These are phyloP conservation scores for Axinella damicornis DNA, from an alignment of 37 sponge, comb jelly and placozoan species.

Conservation along the genomic window DNA sequence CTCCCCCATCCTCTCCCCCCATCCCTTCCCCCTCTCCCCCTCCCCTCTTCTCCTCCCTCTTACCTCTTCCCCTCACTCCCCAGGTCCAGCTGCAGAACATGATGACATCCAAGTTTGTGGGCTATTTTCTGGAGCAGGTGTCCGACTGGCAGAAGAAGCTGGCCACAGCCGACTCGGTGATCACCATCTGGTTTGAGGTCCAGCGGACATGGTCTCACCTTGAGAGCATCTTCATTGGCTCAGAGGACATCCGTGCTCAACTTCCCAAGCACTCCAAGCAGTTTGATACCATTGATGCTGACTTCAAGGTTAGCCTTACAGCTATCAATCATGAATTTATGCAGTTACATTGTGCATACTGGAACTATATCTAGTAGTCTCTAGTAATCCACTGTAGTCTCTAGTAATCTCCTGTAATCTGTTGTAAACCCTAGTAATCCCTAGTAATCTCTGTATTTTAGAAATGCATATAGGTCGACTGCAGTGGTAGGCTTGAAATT, in stretches of 20 bases:
- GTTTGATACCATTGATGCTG: constrained; percentile 96
- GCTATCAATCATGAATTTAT: too few relatives aligned
- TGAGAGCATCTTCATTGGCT: constrained; percentile 98
- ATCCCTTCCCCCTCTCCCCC: too few relatives aligned
- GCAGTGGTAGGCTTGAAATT: too few relatives aligned
- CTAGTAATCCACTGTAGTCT: too few relatives aligned
- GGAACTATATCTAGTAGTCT: too few relatives aligned
- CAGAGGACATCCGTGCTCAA: constrained; percentile 97
- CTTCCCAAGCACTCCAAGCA: constrained; percentile 94
- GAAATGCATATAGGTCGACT: too few relatives aligned
- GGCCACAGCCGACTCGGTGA: constrained; percentile 95
- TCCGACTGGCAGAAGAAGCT: constrained; percentile 97
- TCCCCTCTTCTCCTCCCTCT: neutral
- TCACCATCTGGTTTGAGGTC: constrained; percentile 99
- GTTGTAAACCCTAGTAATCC: too few relatives aligned
- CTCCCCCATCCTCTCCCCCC: neutral
- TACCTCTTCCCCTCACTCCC: neutral
- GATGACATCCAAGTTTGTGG: constrained; percentile 98
- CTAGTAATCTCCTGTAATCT: too few relatives aligned
- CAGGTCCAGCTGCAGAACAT: constrained; percentile 99
- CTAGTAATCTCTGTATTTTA: too few relatives aligned
- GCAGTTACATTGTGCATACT: too few relatives aligned
- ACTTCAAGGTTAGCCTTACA: constrained; percentile 93
- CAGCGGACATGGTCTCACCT: constrained; percentile 99
- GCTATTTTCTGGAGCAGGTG: constrained; percentile 97